These are phyloP conservation scores for Corythoichthys haematopterus DNA, from an alignment of 2,113 vertebrate genomes.

Conservation along the genomic window DNA sequence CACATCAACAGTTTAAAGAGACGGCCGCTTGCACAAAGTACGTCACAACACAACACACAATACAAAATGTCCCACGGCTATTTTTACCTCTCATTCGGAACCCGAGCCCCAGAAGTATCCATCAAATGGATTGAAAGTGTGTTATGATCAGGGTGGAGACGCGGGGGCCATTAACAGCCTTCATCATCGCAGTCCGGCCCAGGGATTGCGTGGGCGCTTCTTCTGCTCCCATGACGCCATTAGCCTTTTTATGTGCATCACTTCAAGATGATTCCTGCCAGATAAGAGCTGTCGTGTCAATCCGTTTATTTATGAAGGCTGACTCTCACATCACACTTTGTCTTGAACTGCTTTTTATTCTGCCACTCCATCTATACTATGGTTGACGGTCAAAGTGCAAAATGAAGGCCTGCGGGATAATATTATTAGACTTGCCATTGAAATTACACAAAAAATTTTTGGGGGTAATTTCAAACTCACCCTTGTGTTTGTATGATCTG, in stretches of 20 bases:
- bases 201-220: constrained; percentile 56
- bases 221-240: constrained; percentile 65
- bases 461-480: too few species aligned
- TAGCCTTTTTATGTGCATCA: constrained; percentile 56
- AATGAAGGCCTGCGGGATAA: neutral
- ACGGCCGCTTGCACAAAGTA: constrained; percentile 16
- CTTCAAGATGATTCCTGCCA: constrained; percentile 44
- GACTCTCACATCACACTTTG: neutral
- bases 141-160: constrained; percentile 38
- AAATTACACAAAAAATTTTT: neutral
- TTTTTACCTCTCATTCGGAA: constrained; percentile 53
- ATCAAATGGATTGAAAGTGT: constrained; percentile 44
- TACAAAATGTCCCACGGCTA: constrained; percentile 34
- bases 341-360: constrained; percentile 5
- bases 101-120: constrained; percentile 39
- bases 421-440: neutral
- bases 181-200: constrained; percentile 53
- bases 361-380: neutral
- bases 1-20: constrained; percentile 36
- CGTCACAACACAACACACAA: constrained; percentile 22
- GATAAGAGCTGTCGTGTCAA: constrained; percentile 28
- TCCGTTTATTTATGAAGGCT: constrained; percentile 30
- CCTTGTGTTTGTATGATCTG: too few species aligned
- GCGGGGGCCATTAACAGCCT: constrained; percentile 54
- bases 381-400: constrained; percentile 7